Evolutionary conservation across 2,113 vertebrate genomes (phyloP), one percentile per base, ranked within the genome.

Genomic region (Myocastor coypus): DNA sequence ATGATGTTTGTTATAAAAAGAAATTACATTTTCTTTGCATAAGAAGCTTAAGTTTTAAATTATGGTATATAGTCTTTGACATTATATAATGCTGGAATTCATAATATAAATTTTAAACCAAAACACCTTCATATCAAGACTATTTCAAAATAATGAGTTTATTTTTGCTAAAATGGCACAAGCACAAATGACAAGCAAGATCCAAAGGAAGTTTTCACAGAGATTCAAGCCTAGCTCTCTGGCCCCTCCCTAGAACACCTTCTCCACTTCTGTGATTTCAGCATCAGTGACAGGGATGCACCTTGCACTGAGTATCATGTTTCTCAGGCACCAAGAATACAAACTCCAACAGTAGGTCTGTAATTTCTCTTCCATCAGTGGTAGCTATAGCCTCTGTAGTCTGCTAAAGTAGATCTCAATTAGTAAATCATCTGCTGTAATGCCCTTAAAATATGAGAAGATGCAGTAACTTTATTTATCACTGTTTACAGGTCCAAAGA

Each of bases 91-190:
- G 12, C 52, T 78, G 71, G 77, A 78, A 77, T n/a, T 83, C 24
- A 52, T 81, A 96, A 40, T 64, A 91, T 84, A 26, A 87, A 97
- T 93, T 81, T 94, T 66, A 86, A 96, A 81, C 50, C 22, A 80
- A 96, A 90, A 80, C 46, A 19, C 78, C 82, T 94, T 88, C 40
- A 88, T 75, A 92, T 89, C 24, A 71, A 92, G 59, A 87, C 3
- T 46, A 88, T 73, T 82, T 97, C 46, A 87, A 96, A 96, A 82
- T 63, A 75, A 80, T 12, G 11, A 52, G 22, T 89, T 90, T 61
- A 83, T 83, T 95, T 94, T 77, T 73, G 63, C n/a, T 95, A 87
- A 90, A 91, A 90, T 55, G n/a, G 68, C 34, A 59, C 17, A 80
- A 78, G 63, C 3, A 14, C 34, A 92, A 10, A 42, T 34, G 11